Conservation (phyloP, 2,888 invertebrate species). For the Willowsia nigromaculata region DNA sequence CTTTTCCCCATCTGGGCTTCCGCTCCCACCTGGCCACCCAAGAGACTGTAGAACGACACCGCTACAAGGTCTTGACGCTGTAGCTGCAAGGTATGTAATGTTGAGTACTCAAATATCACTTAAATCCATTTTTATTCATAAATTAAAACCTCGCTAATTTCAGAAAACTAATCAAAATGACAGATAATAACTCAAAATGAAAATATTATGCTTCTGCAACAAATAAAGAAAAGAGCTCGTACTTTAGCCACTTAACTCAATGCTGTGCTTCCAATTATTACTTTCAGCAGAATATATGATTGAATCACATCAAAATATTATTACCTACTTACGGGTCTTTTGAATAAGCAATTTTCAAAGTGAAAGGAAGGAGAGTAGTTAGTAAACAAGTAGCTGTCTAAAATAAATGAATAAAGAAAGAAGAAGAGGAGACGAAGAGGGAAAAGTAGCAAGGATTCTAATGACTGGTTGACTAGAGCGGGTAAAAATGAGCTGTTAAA, state of each 20-base stretch:
- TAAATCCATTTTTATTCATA: no score
- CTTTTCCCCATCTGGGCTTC: conserved; percentile 92
- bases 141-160: no score
- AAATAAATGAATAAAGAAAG: conserved; percentile 38
- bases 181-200: background rate
- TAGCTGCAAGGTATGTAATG: conserved; percentile 87
- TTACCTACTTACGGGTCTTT: background rate
- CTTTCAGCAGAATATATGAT: background rate
- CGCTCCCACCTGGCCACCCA: conserved; percentile 86
- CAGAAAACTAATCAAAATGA: background rate
- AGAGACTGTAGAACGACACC: conserved; percentile 90
- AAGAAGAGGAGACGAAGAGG: background rate
- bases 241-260: background rate
- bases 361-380: background rate
- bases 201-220: background rate
- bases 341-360: background rate
- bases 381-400: background rate
- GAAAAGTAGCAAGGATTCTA: conserved; percentile 14
- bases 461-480: conserved; percentile 39
- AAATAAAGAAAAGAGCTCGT: background rate
- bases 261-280: background rate
- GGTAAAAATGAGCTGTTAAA: conserved; percentile 67
- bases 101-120: no score
- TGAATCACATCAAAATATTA: background rate
- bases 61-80: conserved; percentile 86